Percentiles rank a stretch among this genome's conserved stretches.
phyloP scores from a whole-genome alignment of 2,113 vertebrate genomes.

The Sapayoa aenigma region DNA sequence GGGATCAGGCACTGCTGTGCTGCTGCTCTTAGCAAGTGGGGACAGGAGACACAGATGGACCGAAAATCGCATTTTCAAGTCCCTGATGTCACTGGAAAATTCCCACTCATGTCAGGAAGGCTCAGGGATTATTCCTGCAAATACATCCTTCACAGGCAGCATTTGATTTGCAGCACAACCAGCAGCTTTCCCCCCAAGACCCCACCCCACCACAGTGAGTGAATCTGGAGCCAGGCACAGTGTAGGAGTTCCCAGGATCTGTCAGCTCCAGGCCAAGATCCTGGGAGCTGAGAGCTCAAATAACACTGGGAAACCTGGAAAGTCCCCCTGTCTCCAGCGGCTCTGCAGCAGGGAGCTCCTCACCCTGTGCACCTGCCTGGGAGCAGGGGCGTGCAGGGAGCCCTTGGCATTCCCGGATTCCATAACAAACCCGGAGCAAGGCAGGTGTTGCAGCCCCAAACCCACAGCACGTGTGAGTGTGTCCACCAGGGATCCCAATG shows the following conservation, averaged over 20 bases:
- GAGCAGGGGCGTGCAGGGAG: background rate
- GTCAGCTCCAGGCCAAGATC: background rate
- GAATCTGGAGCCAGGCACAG: background rate
- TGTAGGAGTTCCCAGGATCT: background rate
- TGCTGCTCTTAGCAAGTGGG: background rate
- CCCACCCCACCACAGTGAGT: background rate
- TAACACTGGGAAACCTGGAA: background rate
- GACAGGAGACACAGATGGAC: background rate
- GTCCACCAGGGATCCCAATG: constrained; percentile 14
- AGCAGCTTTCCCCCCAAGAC: background rate
- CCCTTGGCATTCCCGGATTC: background rate
- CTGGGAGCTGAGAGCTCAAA: background rate
- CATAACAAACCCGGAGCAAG: background rate
- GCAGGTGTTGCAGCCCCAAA: constrained; percentile 39
- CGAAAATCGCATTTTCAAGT: background rate
- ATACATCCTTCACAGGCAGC: background rate
- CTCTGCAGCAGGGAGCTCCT: background rate
- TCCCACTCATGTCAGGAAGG: background rate
- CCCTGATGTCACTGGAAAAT: background rate
- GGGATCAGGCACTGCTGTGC: background rate
- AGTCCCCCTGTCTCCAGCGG: no score
- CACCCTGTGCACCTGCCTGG: background rate
- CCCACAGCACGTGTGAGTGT: background rate
- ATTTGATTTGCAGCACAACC: background rate
- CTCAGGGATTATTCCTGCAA: background rate